phyloP scores from a whole-genome alignment of 2,113 vertebrate species.

The Dascyllus trimaculatus region DNA sequence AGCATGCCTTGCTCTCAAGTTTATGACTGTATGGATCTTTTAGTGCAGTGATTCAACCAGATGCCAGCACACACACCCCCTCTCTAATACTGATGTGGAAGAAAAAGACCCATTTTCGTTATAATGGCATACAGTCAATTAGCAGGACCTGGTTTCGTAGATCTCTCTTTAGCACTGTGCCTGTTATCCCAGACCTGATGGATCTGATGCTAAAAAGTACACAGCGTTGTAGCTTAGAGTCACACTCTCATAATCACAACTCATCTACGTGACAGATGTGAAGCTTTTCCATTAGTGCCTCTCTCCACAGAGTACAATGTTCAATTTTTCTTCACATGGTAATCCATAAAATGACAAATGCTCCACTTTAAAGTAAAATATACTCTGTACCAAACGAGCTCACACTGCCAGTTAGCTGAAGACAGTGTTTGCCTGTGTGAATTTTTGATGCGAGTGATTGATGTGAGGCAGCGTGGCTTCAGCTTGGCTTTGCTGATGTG shows the following conservation, averaged over 20 bases:
- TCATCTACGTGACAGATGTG: slow-evolving; percentile 46
- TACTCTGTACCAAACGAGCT: slow-evolving; percentile 28
- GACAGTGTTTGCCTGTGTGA: slow-evolving; percentile 47
- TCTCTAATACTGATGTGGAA: slow-evolving; percentile 28
- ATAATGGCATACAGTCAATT: slow-evolving; percentile 67
- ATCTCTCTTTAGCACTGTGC: not conserved
- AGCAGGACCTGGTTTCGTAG: slow-evolving; percentile 51
- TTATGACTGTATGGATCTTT: not conserved
- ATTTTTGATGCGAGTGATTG: slow-evolving; percentile 67
- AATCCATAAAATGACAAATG: slow-evolving; percentile 39
- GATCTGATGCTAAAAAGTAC: slow-evolving; percentile 7
- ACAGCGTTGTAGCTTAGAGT: slow-evolving; percentile 22
- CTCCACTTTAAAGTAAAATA: slow-evolving; percentile 4
- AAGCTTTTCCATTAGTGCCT: slow-evolving; percentile 27
- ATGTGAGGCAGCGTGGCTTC: slow-evolving; percentile 58
- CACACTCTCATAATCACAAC: slow-evolving; percentile 38
- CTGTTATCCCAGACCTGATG: slow-evolving; percentile 17
- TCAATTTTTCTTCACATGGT: slow-evolving; percentile 19
- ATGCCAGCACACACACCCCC: slow-evolving; percentile 16
- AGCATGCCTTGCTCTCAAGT: not conserved
- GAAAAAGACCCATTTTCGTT: slow-evolving; percentile 39
- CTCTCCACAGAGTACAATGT: not conserved
- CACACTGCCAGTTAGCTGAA: slow-evolving; percentile 39
- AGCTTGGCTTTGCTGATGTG: slow-evolving; percentile 57
- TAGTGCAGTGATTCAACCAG: not conserved